phyloP scores from a whole-genome alignment of 2,888 invertebrate species.

The Notodonta dromedarius region DNA sequence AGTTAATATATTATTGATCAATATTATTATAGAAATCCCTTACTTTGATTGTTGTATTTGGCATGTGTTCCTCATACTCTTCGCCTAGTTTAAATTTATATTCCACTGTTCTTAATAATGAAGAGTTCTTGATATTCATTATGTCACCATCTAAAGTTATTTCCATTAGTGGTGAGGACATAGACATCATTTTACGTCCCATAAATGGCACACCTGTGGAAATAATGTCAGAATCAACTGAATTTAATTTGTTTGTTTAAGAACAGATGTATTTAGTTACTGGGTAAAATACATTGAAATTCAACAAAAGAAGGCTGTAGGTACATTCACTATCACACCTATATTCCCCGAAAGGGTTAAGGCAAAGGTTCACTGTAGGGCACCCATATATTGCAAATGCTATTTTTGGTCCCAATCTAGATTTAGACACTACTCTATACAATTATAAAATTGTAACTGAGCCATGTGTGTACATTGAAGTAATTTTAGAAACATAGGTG shows the following conservation, averaged over 20 bases:
- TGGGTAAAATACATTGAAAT: background rate
- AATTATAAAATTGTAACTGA: too few species aligned
- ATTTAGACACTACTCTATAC: too few species aligned
- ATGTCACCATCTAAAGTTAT: conserved; percentile 80
- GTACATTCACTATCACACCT: too few species aligned
- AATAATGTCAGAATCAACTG: conserved; percentile 14
- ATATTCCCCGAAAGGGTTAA: too few species aligned
- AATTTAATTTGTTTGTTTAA: too few species aligned
- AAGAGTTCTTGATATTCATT: conserved; percentile 84
- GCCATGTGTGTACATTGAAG: too few species aligned
- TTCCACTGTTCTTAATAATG: conserved; percentile 82
- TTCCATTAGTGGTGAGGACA: conserved; percentile 85
- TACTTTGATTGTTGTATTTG: conserved; percentile 77
- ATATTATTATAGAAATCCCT: conserved; percentile 7
- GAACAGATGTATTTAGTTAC: too few species aligned
- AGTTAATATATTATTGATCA: background rate
- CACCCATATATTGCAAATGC: too few species aligned
- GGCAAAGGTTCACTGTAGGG: too few species aligned
- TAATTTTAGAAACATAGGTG: too few species aligned
- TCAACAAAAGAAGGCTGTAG: background rate
- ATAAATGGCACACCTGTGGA: conserved; percentile 86
- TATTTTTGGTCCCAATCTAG: too few species aligned
- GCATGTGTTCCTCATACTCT: conserved; percentile 87
- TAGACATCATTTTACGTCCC: conserved; percentile 86
- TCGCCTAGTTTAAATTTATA: conserved; percentile 84